Base-by-base conservation (phyloP, 1,140 invertebrate species). In the Micrasema minimum region DNA sequence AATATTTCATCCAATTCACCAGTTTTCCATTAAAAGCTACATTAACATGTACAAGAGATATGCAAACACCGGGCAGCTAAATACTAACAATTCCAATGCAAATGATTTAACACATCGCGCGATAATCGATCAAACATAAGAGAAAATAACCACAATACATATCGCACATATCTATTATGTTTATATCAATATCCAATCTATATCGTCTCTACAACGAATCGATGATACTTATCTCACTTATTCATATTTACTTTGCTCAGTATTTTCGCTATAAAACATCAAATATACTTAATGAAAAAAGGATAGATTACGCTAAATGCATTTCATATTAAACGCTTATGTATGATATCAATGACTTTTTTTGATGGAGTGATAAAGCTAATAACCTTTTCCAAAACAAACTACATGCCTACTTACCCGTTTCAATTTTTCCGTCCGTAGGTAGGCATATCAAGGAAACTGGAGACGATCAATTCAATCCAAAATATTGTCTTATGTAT, bases 1-100 rank as follows among this genome's bases (percentile, higher is more conserved):
- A 64, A 20, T 64, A 64, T 64, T 64, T 64, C 45, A 64, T 64
- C 59, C 22, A 64, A 64, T 46, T 64, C 59, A 46, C 59, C 59
- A 64, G 59, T 46, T 64, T 64, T 64, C 59, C 59, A 64, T 64
- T 64, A 64, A 64, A 46, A 64, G 59, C 31, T 26, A 64, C 59
- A 64, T 64, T 64, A 64, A 64, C 20, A 38, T 46, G 23, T 64
- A 64, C 59, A 26, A 64, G 59, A 64, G 59, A 46, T 64, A 46
- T 26, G 59, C 26, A 64, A 64, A 64, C 59, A 64, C 4, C 41
- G 11, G 37, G 43, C 59, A 64, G 41, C 59, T 45, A 64, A 45
- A 64, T 22, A 55, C 23, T 31, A 31, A 55, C 14, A 26, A 64
- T 64, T 64, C 43, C 59, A 26, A 64, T 12, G 41, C 59, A 64